Evolutionary conservation across 2,113 vertebrate genomes (phyloP).

Genomic region (Chaetorhynchus papuensis): DNA sequence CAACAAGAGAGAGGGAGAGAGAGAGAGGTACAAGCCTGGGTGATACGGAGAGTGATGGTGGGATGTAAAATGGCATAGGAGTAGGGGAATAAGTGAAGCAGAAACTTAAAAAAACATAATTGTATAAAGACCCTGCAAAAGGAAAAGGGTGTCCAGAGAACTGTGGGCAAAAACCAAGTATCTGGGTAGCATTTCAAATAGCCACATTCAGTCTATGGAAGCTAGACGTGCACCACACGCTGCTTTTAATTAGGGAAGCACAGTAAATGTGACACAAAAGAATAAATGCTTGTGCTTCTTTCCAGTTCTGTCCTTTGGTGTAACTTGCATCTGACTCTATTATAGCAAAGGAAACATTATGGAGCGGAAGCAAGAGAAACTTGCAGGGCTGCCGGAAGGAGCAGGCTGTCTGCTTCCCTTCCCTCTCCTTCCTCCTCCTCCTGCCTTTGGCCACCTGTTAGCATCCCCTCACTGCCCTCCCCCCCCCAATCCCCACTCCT

Average conservation of each 20-base stretch:
- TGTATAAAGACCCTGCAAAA: background rate
- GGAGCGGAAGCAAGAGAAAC: conserved; percentile 10
- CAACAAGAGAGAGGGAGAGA: rapidly evolving
- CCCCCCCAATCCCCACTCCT: background rate
- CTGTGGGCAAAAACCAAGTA: background rate
- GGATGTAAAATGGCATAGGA: background rate
- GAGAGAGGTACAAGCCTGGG: rapidly evolving
- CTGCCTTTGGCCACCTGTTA: conserved; percentile 46
- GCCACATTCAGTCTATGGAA: background rate
- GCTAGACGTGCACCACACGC: background rate
- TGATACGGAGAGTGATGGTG: background rate
- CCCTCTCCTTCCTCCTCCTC: background rate
- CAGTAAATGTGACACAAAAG: background rate
- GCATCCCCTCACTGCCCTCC: background rate
- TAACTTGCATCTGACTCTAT: background rate
- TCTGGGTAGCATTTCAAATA: background rate
- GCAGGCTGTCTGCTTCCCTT: background rate
- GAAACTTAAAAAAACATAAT: background rate
- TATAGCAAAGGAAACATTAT: conserved; percentile 14
- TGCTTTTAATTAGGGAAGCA: background rate
- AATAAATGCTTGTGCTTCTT: background rate
- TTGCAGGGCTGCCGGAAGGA: conserved; percentile 13
- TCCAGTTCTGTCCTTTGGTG: background rate
- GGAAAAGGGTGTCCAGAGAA: background rate
- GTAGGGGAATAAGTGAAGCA: background rate